Evolutionary conservation across 2,888 invertebrate genomes (phyloP).

Genomic region (Xestia xanthographa): DNA sequence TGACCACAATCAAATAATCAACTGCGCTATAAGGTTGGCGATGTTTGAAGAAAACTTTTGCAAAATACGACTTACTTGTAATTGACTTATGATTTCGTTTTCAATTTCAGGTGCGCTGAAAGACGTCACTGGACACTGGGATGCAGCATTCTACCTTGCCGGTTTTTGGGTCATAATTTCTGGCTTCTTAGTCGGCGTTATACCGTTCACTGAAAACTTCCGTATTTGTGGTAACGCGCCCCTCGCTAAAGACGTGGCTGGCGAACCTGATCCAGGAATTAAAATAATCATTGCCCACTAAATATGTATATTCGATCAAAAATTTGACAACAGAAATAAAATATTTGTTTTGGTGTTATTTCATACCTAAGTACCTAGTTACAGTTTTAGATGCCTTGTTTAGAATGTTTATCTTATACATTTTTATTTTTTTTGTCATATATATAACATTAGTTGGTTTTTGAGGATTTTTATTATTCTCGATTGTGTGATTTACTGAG

Average conservation of each 20-base stretch:
- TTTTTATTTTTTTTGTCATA: conserved; percentile 13
- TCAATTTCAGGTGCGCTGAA: conserved; percentile 82
- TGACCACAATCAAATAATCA: not conserved
- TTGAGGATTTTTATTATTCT: conserved; percentile 18
- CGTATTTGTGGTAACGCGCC: conserved; percentile 90
- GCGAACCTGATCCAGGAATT: conserved; percentile 85
- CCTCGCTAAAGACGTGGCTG: conserved; percentile 85
- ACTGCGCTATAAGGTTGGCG: not conserved
- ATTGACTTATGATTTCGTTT: not conserved
- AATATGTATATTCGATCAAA: conserved; percentile 19
- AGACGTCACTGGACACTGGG: conserved; percentile 93
- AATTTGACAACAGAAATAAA: not conserved
- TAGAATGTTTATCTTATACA: not conserved
- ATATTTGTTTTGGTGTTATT: not conserved
- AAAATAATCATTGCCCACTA: conserved; percentile 87
- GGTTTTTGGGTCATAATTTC: conserved; percentile 95
- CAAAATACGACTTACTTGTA: not conserved
- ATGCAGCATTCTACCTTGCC: conserved; percentile 94
- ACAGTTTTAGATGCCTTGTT: conserved; percentile 13
- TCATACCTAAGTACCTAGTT: not conserved
- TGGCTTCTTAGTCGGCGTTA: conserved; percentile 92
- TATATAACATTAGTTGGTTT: conserved; percentile 14
- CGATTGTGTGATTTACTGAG: conserved; percentile 23
- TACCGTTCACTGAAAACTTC: conserved; percentile 92
- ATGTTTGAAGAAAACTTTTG: not conserved